Conservation (phyloP, 1,140 invertebrate genomes). For the Campoletis sonorensis region DNA sequence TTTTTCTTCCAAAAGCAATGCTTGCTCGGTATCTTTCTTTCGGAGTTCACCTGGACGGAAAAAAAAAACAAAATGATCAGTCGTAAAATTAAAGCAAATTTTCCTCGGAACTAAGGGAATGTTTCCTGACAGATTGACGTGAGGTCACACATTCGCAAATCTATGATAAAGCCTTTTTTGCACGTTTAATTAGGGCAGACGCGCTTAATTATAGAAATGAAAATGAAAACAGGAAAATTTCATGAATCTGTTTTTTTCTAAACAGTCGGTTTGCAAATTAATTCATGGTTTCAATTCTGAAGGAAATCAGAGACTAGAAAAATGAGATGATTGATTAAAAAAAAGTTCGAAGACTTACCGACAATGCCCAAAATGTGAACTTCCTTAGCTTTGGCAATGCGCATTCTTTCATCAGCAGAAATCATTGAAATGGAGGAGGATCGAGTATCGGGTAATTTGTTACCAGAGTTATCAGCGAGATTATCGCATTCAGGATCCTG, state of each 20-base stretch:
- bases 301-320: background rate
- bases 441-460: slow-evolving; percentile 66
- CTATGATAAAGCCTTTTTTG: too few species aligned
- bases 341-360: slow-evolving; percentile 73
- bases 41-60: slow-evolving; percentile 81
- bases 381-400: slow-evolving; percentile 83
- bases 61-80: background rate
- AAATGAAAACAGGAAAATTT: too few species aligned
- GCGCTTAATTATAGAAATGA: too few species aligned
- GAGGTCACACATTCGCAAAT: too few species aligned
- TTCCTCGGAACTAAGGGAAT: background rate
- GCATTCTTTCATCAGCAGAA: slow-evolving; percentile 85
- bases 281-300: too few species aligned
- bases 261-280: too few species aligned
- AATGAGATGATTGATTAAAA: background rate
- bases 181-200: too few species aligned
- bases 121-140: background rate
- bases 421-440: slow-evolving; percentile 71
- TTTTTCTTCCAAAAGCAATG: slow-evolving; percentile 91
- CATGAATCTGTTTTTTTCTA: too few species aligned
- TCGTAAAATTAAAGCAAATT: background rate
- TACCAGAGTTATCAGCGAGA: slow-evolving; percentile 75
- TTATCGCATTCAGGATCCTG: slow-evolving; percentile 80
- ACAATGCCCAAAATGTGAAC: slow-evolving; percentile 84
- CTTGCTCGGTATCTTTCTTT: slow-evolving; percentile 92